Evolutionary conservation across 2,888 invertebrate genomes (phyloP).

Genomic region (Loripinus fragilis): DNA sequence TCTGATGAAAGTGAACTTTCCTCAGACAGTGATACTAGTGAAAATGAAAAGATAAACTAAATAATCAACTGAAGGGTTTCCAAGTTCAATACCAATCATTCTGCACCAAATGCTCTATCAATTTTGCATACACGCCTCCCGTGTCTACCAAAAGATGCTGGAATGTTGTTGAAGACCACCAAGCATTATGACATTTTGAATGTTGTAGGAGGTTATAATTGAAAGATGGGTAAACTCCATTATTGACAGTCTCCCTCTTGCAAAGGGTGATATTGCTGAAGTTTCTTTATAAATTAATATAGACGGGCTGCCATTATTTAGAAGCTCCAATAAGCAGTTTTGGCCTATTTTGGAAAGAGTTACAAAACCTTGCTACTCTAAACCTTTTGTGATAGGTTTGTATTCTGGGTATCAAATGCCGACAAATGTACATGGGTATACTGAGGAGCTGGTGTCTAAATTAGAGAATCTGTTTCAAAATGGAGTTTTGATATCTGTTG

Average conservation of each 20-base stretch:
- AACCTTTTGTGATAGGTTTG: slow-evolving; percentile 38
- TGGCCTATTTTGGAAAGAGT: slow-evolving; percentile 41
- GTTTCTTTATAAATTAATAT: slow-evolving; percentile 39
- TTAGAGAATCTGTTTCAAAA: slow-evolving; percentile 12
- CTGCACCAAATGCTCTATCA: slow-evolving; percentile 23
- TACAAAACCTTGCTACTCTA: slow-evolving; percentile 2
- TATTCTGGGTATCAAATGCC: slow-evolving; percentile 18
- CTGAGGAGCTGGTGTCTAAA: background rate
- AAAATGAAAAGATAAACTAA: background rate
- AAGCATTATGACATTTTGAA: slow-evolving; percentile 25
- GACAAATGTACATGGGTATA: slow-evolving; percentile 8
- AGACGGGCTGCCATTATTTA: slow-evolving; percentile 44
- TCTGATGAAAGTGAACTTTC: too few species aligned
- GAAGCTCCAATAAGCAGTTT: slow-evolving; percentile 31
- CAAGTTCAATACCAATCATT: slow-evolving; percentile 23
- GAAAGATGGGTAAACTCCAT: background rate
- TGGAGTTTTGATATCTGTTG: slow-evolving; percentile 1
- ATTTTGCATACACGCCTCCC: slow-evolving; percentile 23
- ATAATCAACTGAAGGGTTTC: slow-evolving; percentile 5
- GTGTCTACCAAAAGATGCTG: slow-evolving; percentile 36
- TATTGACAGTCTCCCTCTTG: background rate
- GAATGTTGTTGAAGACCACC: slow-evolving; percentile 33
- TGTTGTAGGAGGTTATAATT: slow-evolving; percentile 39
- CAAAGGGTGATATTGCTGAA: slow-evolving; percentile 1
- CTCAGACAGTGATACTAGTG: too few species aligned